These are phyloP conservation scores for Carposina sasakii DNA, from an alignment of 1,140 invertebrate genomes.

Conservation along the genomic window DNA sequence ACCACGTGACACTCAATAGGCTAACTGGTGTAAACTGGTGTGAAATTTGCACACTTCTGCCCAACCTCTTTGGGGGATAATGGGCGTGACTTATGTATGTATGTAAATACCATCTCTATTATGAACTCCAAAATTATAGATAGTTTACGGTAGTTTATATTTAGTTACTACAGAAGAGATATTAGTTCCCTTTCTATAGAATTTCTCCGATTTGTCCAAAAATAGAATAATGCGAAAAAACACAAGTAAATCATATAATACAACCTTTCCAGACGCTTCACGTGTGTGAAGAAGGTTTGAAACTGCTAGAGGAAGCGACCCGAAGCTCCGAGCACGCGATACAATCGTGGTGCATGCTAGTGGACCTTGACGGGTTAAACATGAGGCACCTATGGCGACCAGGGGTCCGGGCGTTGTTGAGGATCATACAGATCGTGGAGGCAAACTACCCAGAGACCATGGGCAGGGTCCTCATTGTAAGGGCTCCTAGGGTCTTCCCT, in stretches of 20 bases:
- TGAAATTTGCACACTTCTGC: no score
- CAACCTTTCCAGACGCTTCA: conserved; percentile 79
- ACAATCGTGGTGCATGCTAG: conserved; percentile 91
- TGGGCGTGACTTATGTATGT: no score
- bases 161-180: no score
- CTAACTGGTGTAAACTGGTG: no score
- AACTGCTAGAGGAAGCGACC: conserved; percentile 89
- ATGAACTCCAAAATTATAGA: no score
- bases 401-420: conserved; percentile 90
- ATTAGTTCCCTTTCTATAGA: no score
- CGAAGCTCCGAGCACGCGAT: conserved; percentile 82
- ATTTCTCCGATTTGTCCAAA: no score
- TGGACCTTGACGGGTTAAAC: conserved; percentile 95
- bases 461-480: conserved; percentile 89
- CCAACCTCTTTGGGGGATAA: no score
- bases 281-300: conserved; percentile 89
- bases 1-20: no score
- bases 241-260: not conserved
- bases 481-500: conserved; percentile 94
- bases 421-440: conserved; percentile 96
- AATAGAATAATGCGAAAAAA: no score
- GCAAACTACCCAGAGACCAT: conserved; percentile 98
- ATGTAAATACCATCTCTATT: no score
- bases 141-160: no score
- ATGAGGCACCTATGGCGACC: conserved; percentile 97